Evolutionary conservation across 2,888 invertebrate species (phyloP), one percentile per base, ranked within the genome.

Genomic region (Drosophila antonietae): DNA sequence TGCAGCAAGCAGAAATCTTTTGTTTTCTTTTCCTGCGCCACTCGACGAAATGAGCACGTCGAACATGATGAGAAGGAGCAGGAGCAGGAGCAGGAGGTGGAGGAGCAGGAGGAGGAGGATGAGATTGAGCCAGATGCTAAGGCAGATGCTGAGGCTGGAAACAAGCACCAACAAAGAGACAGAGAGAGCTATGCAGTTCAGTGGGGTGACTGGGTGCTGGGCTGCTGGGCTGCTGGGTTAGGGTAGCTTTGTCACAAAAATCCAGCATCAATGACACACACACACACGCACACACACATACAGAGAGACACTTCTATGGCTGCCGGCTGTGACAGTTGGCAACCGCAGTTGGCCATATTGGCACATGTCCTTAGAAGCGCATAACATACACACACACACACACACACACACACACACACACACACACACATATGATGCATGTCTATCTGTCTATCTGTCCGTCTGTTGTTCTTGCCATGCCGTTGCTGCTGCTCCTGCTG

Each of bases 1-100:
- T 75, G 83, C 71, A 82, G 71, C 68, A 57, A 64, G 83, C 73
- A 76, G 80, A 88, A 84, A 80, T 88, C 90, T 80, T 90, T 84
- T 90, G 84, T 86, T 90, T 88, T 51, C 49, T 51, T 51, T 51
- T 51, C 10, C 49, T 46, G 65, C 60, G 72, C 68, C 83, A 84
- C 90, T 90, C 90, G 87, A 86, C 78, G 68, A 90, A 90, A 90
- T 84, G 84, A 88, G 84, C 66, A 86, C 77, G 76, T 65, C 65
- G 68, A 68, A 78, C 62, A 43, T 52, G 44, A 47, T 53, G 52
- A 28, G 43, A 20, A 35, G 57, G 10, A 66, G 63, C 47, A 61
- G 20, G 8, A 6, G 15, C 15, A 39, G 8, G 6, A 37, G 37
- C 12, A 2, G 35, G 14, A 35, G 35, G 12, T 12, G 15, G 39